Evolutionary conservation across 2,797 vertebrate genomes (phyloP), one percentile per base, ranked within the genome.

Genomic region (Morus bassanus): DNA sequence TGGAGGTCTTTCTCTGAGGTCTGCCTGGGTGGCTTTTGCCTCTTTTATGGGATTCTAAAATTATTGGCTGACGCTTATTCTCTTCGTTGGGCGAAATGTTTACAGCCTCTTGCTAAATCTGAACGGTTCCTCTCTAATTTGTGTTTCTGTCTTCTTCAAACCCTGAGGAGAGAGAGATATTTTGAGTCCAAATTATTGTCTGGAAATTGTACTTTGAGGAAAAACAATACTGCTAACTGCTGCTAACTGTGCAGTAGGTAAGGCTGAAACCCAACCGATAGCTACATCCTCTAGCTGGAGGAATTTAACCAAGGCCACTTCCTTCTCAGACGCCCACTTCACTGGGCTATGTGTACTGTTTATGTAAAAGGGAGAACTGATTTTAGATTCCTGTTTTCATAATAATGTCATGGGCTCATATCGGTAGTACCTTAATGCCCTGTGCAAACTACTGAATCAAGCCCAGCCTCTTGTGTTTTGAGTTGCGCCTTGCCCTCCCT

Each of bases 61-160:
- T 96, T 90, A 84, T 63, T 13, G 2, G 37, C 72, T 23, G 39
- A 35, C 68, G 81, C 41, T 81, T 88, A 6, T 86, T 82, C 59
- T 79, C 48, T 91, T 85, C 6, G 0, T 60, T 70, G 81, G 67
- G 67, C 43, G 35, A 95, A 95, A 90, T 0, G 2, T 45, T 93
- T 88, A 50, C 25, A 63, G 67, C 21, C 43, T 56, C 73, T 82
- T 93, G 69, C 85, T 95, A 93, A 94, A 95, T 85, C 56, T 7
- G 24, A 86, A 54, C 1, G 2, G 64, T 79, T 94, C 27, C 88
- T 87, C 96, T 97, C 48, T 95, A 96, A 96, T 96, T 97, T 96
- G 77, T 18, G 43, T 82, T 91, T 87, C 54, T 80, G 31, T 65
- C 64, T 82, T 93, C 46, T 65, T 90, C 50, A 79, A 51, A 86